Evolutionary conservation across 2,113 vertebrate genomes (phyloP).

Genomic region (Xiphophorus maculatus): DNA sequence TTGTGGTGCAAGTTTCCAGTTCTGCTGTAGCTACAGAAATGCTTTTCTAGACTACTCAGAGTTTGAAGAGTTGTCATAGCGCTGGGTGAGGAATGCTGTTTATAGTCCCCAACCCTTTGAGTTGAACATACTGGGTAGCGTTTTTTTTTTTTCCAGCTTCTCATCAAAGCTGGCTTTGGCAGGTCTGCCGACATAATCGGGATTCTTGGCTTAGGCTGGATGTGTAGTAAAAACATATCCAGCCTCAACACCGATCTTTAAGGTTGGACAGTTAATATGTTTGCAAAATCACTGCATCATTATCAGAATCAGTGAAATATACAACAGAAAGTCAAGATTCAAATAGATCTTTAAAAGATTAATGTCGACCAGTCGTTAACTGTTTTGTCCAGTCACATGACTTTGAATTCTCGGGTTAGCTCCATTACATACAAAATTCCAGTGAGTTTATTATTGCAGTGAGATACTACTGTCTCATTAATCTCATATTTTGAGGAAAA

Average conservation of each 20-base stretch:
- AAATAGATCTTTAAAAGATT: neutral
- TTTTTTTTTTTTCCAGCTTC: constrained; percentile 38
- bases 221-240: constrained; percentile 56
- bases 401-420: neutral
- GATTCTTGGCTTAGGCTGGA: constrained; percentile 67
- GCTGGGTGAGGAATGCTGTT: constrained; percentile 69
- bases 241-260: constrained; percentile 24
- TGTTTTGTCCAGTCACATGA: neutral
- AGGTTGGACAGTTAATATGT: constrained; percentile 16
- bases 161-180: constrained; percentile 65
- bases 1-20: constrained; percentile 45
- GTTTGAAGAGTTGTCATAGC: constrained; percentile 73
- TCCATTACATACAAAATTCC: neutral
- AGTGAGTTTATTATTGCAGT: neutral
- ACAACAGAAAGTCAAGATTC: neutral
- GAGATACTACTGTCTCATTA: neutral
- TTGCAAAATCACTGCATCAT: constrained; percentile 19
- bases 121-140: constrained; percentile 63
- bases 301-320: neutral
- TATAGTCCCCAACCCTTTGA: constrained; percentile 66
- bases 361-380: neutral
- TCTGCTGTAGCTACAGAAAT: constrained; percentile 18
- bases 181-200: constrained; percentile 65
- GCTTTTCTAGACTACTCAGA: constrained; percentile 41
- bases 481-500: too few relatives aligned